Percentiles rank a stretch among this genome's conserved stretches.
Evolutionary conservation across 1,140 invertebrate genomes (phyloP).

Genomic region (Melitaea cinxia): DNA sequence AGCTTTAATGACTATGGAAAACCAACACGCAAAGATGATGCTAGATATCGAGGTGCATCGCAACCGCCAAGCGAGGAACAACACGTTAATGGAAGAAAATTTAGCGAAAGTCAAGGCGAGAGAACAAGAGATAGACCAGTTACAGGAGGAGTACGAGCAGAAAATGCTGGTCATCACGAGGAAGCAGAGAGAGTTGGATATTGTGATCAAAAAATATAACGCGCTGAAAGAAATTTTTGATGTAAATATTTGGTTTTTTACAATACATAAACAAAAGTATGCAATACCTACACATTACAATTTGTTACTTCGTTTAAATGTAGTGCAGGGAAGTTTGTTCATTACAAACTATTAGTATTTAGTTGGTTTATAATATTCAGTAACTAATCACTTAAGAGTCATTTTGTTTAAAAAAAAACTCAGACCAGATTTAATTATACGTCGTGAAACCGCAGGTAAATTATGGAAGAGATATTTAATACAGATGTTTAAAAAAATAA

Average conservation of each 20-base stretch:
- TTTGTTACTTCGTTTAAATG: too few species aligned
- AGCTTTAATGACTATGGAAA: slow-evolving; percentile 84
- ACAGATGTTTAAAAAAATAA: too few species aligned
- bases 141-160: slow-evolving; percentile 82
- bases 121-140: slow-evolving; percentile 74
- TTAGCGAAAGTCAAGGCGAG: slow-evolving; percentile 62
- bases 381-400: too few species aligned
- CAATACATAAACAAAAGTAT: neutral
- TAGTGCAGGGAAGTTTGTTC: too few species aligned
- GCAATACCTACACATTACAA: too few species aligned
- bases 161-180: slow-evolving; percentile 71
- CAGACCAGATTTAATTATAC: too few species aligned
- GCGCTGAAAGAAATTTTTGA: slow-evolving; percentile 78
- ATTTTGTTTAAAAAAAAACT: too few species aligned
- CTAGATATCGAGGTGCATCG: slow-evolving; percentile 84
- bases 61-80: slow-evolving; percentile 69
- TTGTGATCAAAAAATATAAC: slow-evolving; percentile 82
- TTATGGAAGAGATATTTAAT: too few species aligned
- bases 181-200: slow-evolving; percentile 82
- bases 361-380: too few species aligned
- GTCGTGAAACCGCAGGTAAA: too few species aligned
- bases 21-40: slow-evolving; percentile 83
- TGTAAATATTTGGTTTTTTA: slow-evolving; percentile 50
- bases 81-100: slow-evolving; percentile 58
- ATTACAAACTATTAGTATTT: too few species aligned